Evolutionary conservation across 2,797 vertebrate genomes (phyloP).

Genomic region (Rousettus madagascariensis): DNA sequence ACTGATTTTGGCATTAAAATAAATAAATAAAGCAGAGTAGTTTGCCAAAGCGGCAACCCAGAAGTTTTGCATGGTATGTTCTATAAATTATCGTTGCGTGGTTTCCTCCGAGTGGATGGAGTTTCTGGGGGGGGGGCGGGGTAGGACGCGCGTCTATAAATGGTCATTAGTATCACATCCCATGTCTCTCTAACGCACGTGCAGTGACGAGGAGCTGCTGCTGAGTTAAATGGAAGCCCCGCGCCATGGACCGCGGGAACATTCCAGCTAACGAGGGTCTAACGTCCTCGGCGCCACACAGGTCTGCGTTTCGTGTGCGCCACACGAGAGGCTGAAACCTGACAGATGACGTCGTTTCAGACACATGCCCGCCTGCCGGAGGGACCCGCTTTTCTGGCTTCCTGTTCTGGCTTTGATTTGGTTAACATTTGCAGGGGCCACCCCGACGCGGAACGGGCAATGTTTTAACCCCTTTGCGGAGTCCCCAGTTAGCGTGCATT

Average conservation of each 20-base stretch:
- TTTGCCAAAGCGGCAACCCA: constrained; percentile 43
- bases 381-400: constrained; percentile 86
- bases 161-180: constrained; percentile 70
- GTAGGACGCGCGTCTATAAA: constrained; percentile 68
- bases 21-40: no score
- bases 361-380: constrained; percentile 87
- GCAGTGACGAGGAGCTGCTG: constrained; percentile 82
- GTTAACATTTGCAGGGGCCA: constrained; percentile 86
- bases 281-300: constrained; percentile 81
- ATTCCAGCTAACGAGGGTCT: constrained; percentile 83
- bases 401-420: constrained; percentile 89
- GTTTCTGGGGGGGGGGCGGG: constrained; percentile 75
- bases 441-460: constrained; percentile 82
- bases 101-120: constrained; percentile 59
- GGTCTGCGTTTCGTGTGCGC: constrained; percentile 83
- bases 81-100: constrained; percentile 43
- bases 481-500: constrained; percentile 59
- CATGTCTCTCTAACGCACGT: constrained; percentile 80
- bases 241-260: constrained; percentile 80
- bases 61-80: constrained; percentile 1
- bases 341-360: constrained; percentile 89
- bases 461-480: constrained; percentile 84
- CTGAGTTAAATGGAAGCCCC: constrained; percentile 84
- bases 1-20: not conserved
- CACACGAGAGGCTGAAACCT: constrained; percentile 86